These are phyloP conservation scores for Hycleus cichorii DNA, from an alignment of 1,140 invertebrate species.

Conservation along the genomic window DNA sequence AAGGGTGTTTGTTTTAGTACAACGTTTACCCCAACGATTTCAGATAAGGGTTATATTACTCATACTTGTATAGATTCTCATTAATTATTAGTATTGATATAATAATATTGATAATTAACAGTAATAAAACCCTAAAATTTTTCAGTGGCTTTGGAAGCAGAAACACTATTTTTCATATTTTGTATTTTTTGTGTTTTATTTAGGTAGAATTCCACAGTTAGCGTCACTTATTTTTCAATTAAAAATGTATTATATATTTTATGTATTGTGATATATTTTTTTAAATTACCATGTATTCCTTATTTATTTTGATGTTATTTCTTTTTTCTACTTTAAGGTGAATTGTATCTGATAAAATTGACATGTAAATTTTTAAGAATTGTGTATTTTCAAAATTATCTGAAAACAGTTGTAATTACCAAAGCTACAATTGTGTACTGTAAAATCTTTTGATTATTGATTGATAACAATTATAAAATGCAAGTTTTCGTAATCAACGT, in stretches of 20 bases:
- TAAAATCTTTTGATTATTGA: slow-evolving; percentile 33
- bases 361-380: slow-evolving; percentile 16
- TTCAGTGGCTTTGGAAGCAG: slow-evolving; percentile 35
- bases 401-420: slow-evolving; percentile 12
- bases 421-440: slow-evolving; percentile 27
- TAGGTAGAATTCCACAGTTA: slow-evolving; percentile 32
- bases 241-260: slow-evolving; percentile 25
- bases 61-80: neutral
- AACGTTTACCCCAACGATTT: slow-evolving; percentile 31
- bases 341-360: neutral
- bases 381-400: slow-evolving; percentile 23
- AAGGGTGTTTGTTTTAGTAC: slow-evolving; percentile 29
- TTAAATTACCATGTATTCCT: slow-evolving; percentile 9
- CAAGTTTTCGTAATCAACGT: neutral
- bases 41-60: slow-evolving; percentile 29
- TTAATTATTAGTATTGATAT: neutral
- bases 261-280: slow-evolving; percentile 15
- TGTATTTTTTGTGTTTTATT: slow-evolving; percentile 34
- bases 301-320: neutral
- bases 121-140: slow-evolving; percentile 31
- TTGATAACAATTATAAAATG: neutral
- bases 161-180: slow-evolving; percentile 31
- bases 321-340: neutral
- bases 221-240: slow-evolving; percentile 23
- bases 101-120: neutral